A percentile compares a stretch with the other conserved stretches of the same genome.
Evolutionary conservation across 2,113 vertebrate species (phyloP).

Genomic region (Notiomystis cincta): DNA sequence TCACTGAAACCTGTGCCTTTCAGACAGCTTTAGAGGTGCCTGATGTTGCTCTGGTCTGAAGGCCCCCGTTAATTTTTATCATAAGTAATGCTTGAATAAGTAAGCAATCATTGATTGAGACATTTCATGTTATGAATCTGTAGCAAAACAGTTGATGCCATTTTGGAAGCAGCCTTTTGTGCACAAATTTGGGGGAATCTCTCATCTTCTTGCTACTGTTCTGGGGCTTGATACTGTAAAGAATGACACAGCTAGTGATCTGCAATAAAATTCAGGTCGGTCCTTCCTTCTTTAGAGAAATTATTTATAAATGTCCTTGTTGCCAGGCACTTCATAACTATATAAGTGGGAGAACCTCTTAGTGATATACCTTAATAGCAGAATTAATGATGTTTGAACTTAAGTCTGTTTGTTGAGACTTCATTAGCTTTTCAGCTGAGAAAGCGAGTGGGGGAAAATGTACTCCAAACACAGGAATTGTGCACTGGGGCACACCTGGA

Average conservation of each 20-base stretch:
- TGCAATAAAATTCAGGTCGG: conserved; percentile 31
- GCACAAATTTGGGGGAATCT: neutral
- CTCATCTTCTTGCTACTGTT: neutral
- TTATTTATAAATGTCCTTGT: conserved; percentile 54
- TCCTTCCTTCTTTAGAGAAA: conserved; percentile 47
- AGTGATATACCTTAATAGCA: conserved; percentile 54
- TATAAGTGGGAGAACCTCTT: conserved; percentile 49
- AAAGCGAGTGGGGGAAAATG: neutral
- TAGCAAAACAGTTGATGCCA: neutral
- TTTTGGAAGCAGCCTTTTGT: neutral
- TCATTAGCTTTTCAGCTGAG: conserved; percentile 47
- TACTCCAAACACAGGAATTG: neutral
- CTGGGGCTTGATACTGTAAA: neutral
- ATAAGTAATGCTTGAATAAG: neutral
- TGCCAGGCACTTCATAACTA: conserved; percentile 49
- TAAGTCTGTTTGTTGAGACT: conserved; percentile 58
- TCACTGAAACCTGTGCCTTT: neutral
- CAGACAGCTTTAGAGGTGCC: neutral
- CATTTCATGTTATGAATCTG: neutral
- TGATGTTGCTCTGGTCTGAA: neutral
- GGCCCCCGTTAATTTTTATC: neutral
- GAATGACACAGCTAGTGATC: conserved; percentile 6
- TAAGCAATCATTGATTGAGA: too few relatives aligned
- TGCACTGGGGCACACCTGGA: neutral
- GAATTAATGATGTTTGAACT: conserved; percentile 60